Percentiles rank a stretch among this genome's conserved stretches.
Conservation (phyloP, 2,888 invertebrate species). For the Diarsia rubi region DNA sequence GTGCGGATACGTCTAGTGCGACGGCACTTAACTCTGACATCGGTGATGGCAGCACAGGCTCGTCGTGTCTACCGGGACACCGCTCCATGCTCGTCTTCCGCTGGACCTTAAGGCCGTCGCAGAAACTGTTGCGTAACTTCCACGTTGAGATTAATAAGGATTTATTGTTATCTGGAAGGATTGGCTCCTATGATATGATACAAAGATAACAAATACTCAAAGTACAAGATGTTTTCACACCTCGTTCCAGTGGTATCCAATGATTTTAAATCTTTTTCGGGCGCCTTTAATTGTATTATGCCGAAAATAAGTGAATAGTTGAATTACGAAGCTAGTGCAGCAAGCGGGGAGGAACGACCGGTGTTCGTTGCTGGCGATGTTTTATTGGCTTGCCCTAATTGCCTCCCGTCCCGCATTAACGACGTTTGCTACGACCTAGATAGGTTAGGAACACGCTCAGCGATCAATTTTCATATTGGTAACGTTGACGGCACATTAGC, state of each 20-base stretch:
- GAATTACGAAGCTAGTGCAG: constrained; percentile 59
- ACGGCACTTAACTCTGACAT: constrained; percentile 87
- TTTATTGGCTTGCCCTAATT: constrained; percentile 88
- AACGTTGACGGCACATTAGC: constrained; percentile 54
- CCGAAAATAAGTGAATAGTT: constrained; percentile 34
- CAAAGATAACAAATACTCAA: not conserved
- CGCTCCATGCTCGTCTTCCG: constrained; percentile 55
- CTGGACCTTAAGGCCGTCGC: constrained; percentile 49
- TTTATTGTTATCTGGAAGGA: constrained; percentile 19
- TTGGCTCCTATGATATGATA: not conserved
- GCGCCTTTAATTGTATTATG: constrained; percentile 16
- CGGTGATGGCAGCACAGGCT: constrained; percentile 76
- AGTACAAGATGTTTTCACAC: not conserved
- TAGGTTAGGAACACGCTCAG: constrained; percentile 66
- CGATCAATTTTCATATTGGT: constrained; percentile 71
- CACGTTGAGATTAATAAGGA: constrained; percentile 35
- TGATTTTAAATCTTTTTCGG: not conserved
- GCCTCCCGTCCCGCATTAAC: constrained; percentile 83
- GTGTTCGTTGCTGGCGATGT: constrained; percentile 79
- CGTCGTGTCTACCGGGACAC: constrained; percentile 60
- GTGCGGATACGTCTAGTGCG: constrained; percentile 84
- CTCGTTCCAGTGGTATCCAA: not conserved
- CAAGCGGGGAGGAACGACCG: constrained; percentile 75
- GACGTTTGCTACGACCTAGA: constrained; percentile 83
- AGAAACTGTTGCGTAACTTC: constrained; percentile 17